These are phyloP conservation scores for Coenobita brevimanus DNA, from an alignment of 1,140 invertebrate genomes.

Conservation along the genomic window DNA sequence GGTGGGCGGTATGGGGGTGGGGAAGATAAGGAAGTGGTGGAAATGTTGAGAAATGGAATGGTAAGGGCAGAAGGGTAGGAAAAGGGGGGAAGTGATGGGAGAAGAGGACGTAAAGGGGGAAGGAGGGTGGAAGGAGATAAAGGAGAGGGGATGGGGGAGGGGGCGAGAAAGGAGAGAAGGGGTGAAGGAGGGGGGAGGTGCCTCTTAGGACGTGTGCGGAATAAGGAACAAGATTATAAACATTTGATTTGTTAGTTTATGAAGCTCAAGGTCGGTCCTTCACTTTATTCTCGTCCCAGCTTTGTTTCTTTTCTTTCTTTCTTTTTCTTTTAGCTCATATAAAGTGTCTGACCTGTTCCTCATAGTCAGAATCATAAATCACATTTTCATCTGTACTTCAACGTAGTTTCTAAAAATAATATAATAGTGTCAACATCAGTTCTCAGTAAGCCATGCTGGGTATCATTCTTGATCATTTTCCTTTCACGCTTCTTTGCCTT, in stretches of 20 bases:
- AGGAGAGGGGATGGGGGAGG: slow-evolving; percentile 1
- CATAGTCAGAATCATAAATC: too few species aligned
- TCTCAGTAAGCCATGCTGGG: too few species aligned
- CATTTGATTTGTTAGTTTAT: too few species aligned
- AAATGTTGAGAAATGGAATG: not conserved
- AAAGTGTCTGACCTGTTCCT: too few species aligned
- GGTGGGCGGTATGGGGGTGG: not conserved
- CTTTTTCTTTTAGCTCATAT: not conserved
- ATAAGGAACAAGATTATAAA: too few species aligned
- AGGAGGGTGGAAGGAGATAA: not conserved
- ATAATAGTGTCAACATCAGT: too few species aligned
- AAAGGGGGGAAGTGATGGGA: not conserved
- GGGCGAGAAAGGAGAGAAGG: not conserved
- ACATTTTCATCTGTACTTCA: too few species aligned
- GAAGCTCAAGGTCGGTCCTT: too few species aligned
- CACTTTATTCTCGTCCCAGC: not conserved
- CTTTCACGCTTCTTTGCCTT: too few species aligned
- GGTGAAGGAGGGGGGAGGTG: not conserved
- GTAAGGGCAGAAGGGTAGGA: not conserved
- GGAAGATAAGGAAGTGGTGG: not conserved
- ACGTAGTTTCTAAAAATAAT: too few species aligned
- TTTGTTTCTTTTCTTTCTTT: not conserved
- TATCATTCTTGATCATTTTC: too few species aligned
- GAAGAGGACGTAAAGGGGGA: not conserved
- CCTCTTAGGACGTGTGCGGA: too few species aligned